phyloP scores from a whole-genome alignment of 2,797 vertebrate species.

The Macrochelys suwanniensis region DNA sequence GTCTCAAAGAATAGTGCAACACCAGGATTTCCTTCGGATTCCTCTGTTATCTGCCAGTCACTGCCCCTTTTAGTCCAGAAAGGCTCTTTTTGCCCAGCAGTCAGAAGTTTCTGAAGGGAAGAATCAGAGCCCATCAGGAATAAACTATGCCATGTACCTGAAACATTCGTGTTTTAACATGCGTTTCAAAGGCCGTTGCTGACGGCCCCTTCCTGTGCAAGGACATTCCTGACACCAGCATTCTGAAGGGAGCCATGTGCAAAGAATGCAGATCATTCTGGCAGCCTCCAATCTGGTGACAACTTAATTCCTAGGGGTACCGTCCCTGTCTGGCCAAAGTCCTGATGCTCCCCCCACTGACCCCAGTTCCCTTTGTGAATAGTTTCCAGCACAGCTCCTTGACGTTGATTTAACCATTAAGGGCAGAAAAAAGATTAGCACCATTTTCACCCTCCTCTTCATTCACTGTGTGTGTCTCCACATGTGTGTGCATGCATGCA shows the following conservation, averaged over 20 bases:
- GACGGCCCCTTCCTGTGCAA: not conserved
- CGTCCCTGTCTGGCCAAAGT: not conserved
- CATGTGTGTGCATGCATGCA: not conserved
- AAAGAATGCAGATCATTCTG: not conserved
- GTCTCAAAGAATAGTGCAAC: not conserved
- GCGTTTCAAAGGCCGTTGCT: not conserved
- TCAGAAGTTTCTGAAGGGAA: not conserved
- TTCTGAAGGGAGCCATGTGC: too few species aligned
- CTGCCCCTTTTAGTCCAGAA: not conserved
- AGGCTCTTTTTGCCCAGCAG: not conserved
- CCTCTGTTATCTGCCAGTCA: not conserved
- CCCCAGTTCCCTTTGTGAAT: not conserved
- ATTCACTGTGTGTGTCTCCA: not conserved
- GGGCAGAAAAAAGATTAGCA: not conserved
- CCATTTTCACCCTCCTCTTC: fast-evolving
- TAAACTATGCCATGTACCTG: not conserved
- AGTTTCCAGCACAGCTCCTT: not conserved
- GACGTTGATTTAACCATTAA: not conserved
- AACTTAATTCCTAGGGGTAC: not conserved
- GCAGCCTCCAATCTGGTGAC: not conserved
- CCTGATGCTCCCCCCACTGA: not conserved
- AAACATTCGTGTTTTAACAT: not conserved
- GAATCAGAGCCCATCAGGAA: not conserved
- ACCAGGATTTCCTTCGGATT: not conserved
- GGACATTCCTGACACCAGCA: not conserved